phyloP scores from a whole-genome alignment of 2,113 vertebrate genomes.

The Acanthisitta chloris region DNA sequence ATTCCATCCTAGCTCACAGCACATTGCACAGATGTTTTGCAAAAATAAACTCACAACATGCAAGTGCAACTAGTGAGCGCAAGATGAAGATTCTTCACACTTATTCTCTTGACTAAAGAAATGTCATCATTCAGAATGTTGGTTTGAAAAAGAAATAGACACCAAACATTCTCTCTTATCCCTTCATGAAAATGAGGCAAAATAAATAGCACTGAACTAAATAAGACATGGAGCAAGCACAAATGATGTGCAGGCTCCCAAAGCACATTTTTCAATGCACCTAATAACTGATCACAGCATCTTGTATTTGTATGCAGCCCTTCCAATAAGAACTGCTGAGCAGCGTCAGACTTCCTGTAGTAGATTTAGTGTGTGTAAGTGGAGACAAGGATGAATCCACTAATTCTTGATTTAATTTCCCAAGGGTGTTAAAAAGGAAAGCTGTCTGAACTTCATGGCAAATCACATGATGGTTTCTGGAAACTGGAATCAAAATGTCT shows the following conservation, averaged over 20 bases:
- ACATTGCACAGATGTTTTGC: constrained; percentile 50
- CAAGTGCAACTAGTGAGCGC: neutral
- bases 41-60: constrained; percentile 54
- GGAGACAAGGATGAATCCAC: constrained; percentile 12
- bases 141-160: neutral
- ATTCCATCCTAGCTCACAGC: neutral
- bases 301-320: neutral
- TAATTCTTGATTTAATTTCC: constrained; percentile 35
- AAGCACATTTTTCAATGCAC: neutral
- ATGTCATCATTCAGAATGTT: neutral
- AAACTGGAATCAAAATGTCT: constrained; percentile 5
- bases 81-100: neutral
- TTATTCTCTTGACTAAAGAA: neutral
- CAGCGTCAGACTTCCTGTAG: neutral
- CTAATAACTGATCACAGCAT: neutral
- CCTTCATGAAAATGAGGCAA: neutral
- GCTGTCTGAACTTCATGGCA: neutral
- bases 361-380: constrained; percentile 19
- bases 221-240: neutral
- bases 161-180: neutral
- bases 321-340: constrained; percentile 19
- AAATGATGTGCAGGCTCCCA: neutral
- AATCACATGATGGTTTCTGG: neutral
- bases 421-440: neutral
- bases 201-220: constrained; percentile 4